These are phyloP conservation scores for Zaprionus lachaisei DNA, from an alignment of 1,140 invertebrate genomes.

Conservation along the genomic window DNA sequence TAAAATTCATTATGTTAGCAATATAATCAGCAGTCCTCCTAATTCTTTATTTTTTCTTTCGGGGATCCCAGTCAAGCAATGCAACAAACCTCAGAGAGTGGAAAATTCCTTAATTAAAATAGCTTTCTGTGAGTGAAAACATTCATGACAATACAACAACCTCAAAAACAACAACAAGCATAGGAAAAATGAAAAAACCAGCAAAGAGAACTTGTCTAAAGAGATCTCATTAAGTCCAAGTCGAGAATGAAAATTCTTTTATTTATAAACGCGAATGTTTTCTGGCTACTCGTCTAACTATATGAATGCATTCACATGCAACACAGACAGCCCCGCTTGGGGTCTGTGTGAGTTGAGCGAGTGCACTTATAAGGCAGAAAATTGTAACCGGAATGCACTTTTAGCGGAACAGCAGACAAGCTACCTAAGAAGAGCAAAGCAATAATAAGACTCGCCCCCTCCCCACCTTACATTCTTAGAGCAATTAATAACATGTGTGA, in stretches of 20 bases:
- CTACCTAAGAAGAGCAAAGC: slow-evolving; percentile 17
- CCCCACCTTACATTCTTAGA: background rate
- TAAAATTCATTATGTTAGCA: background rate
- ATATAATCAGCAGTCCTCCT: background rate
- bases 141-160: slow-evolving; percentile 58
- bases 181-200: slow-evolving; percentile 20
- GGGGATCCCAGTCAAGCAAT: slow-evolving; percentile 18
- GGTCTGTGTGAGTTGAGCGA: slow-evolving; percentile 23
- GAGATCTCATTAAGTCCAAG: slow-evolving; percentile 66
- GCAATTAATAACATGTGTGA: background rate
- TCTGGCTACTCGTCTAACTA: slow-evolving; percentile 29
- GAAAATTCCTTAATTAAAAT: slow-evolving; percentile 79
- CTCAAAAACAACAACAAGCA: slow-evolving; percentile 12
- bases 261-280: slow-evolving; percentile 60
- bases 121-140: slow-evolving; percentile 49
- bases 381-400: slow-evolving; percentile 76
- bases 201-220: slow-evolving; percentile 15
- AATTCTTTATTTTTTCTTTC: background rate
- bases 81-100: slow-evolving; percentile 32
- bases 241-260: slow-evolving; percentile 75
- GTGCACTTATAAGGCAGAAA: slow-evolving; percentile 75
- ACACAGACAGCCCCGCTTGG: slow-evolving; percentile 7
- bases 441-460: slow-evolving; percentile 13
- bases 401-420: slow-evolving; percentile 41
- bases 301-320: slow-evolving; percentile 19